Percentiles rank a stretch among this genome's conserved stretches.
phyloP scores from a whole-genome alignment of 2,797 vertebrate species.

The Gymnoscopelus microlampas region DNA sequence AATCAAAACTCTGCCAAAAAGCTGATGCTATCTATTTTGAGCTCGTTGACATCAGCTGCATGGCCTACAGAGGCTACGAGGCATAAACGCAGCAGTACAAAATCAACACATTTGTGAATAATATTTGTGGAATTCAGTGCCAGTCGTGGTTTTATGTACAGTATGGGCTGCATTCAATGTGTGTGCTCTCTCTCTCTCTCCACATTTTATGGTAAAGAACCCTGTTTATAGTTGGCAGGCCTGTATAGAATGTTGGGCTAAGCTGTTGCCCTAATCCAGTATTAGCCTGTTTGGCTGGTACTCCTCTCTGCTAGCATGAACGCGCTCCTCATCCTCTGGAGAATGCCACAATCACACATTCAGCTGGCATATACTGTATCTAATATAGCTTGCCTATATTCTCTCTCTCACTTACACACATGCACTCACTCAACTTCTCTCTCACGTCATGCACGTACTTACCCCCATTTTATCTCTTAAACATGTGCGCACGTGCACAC shows the following conservation, averaged over 20 bases:
- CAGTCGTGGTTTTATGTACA: background rate
- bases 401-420: slow-evolving; percentile 25
- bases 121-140: background rate
- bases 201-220: slow-evolving; percentile 20
- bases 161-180: background rate
- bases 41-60: no score
- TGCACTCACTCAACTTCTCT: background rate
- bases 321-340: slow-evolving; percentile 35
- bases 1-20: no score
- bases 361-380: slow-evolving; percentile 40
- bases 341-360: slow-evolving; percentile 53
- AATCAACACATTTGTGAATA: no score
- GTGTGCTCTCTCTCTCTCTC: background rate
- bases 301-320: slow-evolving; percentile 40
- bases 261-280: slow-evolving; percentile 54
- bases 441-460: no score
- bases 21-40: no score
- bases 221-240: slow-evolving; percentile 8
- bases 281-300: slow-evolving; percentile 66
- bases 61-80: no score
- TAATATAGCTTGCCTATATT: slow-evolving; percentile 25
- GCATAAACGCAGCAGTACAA: no score
- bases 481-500: background rate
- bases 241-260: slow-evolving; percentile 27
- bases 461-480: background rate